These are phyloP conservation scores for Notamacropus eugenii DNA, from an alignment of 2,797 vertebrate species.

Conservation along the genomic window DNA sequence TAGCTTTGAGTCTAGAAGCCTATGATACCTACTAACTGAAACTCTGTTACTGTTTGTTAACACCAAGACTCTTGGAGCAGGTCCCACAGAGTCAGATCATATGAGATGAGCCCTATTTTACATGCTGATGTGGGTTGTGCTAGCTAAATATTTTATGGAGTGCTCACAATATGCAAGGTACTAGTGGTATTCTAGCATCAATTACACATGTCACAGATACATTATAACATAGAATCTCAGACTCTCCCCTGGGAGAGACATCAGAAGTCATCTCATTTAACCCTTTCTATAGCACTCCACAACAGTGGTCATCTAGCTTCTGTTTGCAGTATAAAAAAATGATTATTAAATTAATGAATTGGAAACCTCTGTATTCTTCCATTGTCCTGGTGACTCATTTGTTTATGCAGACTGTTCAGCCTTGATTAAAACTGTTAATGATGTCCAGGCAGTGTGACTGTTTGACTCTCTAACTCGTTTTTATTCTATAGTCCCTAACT, in stretches of 20 bases:
- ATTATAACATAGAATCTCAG: neutral
- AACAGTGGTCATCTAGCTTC: neutral
- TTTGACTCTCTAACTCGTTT: neutral
- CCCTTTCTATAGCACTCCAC: neutral
- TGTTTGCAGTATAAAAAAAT: neutral
- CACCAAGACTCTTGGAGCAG: neutral
- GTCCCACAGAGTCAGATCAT: neutral
- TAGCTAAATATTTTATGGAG: neutral
- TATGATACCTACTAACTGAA: neutral
- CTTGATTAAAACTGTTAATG: neutral
- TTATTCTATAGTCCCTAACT: neutral
- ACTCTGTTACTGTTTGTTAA: neutral
- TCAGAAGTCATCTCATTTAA: neutral
- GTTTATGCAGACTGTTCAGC: neutral
- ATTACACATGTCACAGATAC: fast-evolving
- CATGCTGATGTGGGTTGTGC: neutral
- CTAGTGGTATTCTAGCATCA: fast-evolving
- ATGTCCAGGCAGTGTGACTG: neutral
- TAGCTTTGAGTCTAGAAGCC: neutral
- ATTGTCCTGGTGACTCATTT: neutral
- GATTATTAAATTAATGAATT: fast-evolving
- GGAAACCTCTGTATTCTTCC: neutral
- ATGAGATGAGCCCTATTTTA: neutral
- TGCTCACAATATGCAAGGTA: neutral
- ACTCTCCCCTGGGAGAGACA: neutral